Conservation (phyloP, 2,797 vertebrate genomes). For the Lagocephalus sceleratus region DNA sequence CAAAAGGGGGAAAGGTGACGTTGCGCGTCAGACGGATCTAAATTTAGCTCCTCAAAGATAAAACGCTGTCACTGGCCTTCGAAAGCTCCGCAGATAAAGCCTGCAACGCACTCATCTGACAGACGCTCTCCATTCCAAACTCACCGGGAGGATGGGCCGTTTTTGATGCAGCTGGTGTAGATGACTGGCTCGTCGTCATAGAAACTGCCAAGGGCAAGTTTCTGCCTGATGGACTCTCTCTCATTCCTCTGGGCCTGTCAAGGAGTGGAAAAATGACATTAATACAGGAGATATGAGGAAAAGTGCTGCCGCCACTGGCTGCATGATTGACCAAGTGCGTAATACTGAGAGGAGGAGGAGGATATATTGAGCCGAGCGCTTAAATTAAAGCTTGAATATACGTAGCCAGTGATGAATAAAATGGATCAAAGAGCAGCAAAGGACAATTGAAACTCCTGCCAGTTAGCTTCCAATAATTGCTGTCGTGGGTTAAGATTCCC, state of each 20-base stretch:
- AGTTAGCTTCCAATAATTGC: too few species aligned
- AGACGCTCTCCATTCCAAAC: constrained; percentile 37
- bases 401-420: constrained; percentile 3
- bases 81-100: constrained; percentile 40
- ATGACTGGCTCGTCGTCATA: constrained; percentile 97
- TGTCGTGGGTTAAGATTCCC: too few species aligned
- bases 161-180: constrained; percentile 94
- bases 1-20: neutral
- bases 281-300: constrained; percentile 17
- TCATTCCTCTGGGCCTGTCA: constrained; percentile 95
- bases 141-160: constrained; percentile 89
- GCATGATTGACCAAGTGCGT: neutral
- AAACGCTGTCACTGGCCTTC: constrained; percentile 19
- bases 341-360: neutral
- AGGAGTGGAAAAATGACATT: constrained; percentile 19
- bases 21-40: neutral
- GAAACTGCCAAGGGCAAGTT: constrained; percentile 97
- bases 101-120: neutral
- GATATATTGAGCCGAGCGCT: constrained; percentile 6
- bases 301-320: neutral
- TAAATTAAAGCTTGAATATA: constrained; percentile 16
- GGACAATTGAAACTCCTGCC: neutral
- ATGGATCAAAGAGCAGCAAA: constrained; percentile 4
- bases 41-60: neutral
- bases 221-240: constrained; percentile 96